phyloP scores from a whole-genome alignment of 1,140 invertebrate species.

The Maniola jurtina region DNA sequence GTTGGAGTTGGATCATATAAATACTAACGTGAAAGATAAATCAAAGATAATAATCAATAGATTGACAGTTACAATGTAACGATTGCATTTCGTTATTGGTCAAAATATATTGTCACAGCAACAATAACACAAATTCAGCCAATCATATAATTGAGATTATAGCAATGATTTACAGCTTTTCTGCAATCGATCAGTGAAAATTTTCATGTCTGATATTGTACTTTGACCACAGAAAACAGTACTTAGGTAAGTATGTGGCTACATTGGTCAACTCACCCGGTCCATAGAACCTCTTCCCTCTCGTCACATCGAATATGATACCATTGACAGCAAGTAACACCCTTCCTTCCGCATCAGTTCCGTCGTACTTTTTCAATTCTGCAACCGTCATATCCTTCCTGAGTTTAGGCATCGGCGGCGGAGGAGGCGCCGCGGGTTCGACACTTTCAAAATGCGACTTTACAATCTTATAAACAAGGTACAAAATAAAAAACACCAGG shows the following conservation, averaged over 20 bases:
- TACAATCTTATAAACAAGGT: constrained; percentile 69
- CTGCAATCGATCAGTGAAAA: too few species aligned
- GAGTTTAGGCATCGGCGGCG: constrained; percentile 60
- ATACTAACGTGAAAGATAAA: too few species aligned
- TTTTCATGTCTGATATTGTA: too few species aligned
- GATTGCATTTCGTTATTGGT: too few species aligned
- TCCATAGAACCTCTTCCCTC: constrained; percentile 70
- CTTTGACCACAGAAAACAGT: background rate
- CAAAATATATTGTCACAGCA: too few species aligned
- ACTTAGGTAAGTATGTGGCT: too few species aligned
- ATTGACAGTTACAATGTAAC: too few species aligned
- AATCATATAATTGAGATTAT: too few species aligned
- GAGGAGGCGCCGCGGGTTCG: constrained; percentile 43
- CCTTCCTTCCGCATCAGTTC: constrained; percentile 65
- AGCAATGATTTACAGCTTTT: too few species aligned
- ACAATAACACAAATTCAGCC: too few species aligned
- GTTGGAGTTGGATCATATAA: too few species aligned
- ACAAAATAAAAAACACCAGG: constrained; percentile 60
- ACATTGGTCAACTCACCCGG: constrained; percentile 60
- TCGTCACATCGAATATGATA: constrained; percentile 70
- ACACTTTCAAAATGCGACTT: constrained; percentile 63
- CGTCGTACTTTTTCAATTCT: constrained; percentile 66
- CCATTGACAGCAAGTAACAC: constrained; percentile 66
- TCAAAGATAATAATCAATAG: too few species aligned
- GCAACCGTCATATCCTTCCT: constrained; percentile 67